These are phyloP conservation scores for Sylvia borin DNA, from an alignment of 2,797 vertebrate species.

Conservation along the genomic window DNA sequence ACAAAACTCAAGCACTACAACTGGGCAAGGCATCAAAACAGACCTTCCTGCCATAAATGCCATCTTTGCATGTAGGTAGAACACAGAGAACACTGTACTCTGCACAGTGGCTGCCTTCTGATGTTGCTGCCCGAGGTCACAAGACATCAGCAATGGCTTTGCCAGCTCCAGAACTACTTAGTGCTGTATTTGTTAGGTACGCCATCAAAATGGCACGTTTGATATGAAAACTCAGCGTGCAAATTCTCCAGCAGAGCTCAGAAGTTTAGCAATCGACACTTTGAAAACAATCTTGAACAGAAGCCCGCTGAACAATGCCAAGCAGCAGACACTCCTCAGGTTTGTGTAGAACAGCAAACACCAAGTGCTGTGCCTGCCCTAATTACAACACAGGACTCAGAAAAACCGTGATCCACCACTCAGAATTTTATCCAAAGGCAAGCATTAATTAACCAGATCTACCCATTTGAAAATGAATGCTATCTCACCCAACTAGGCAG, in stretches of 20 bases:
- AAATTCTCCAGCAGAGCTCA: background rate
- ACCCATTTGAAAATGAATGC: background rate
- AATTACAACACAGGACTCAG: background rate
- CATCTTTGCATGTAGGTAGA: background rate
- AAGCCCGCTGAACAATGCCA: background rate
- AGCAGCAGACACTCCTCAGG: background rate
- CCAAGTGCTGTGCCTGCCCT: background rate
- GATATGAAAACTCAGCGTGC: background rate
- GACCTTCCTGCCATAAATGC: background rate
- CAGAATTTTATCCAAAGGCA: background rate
- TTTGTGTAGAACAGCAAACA: background rate
- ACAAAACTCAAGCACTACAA: background rate
- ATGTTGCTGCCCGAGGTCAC: background rate
- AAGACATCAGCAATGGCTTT: background rate
- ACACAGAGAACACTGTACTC: accelerated
- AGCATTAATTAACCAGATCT: background rate
- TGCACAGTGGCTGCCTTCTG: background rate
- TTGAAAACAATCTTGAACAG: background rate
- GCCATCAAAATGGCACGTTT: background rate
- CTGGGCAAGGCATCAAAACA: background rate
- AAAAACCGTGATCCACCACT: background rate
- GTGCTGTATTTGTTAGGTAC: background rate
- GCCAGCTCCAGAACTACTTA: background rate
- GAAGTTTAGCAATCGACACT: background rate
- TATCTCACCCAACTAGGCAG: background rate